Conservation (phyloP, 1,140 invertebrate species). For the Cydia fagiglandana region DNA sequence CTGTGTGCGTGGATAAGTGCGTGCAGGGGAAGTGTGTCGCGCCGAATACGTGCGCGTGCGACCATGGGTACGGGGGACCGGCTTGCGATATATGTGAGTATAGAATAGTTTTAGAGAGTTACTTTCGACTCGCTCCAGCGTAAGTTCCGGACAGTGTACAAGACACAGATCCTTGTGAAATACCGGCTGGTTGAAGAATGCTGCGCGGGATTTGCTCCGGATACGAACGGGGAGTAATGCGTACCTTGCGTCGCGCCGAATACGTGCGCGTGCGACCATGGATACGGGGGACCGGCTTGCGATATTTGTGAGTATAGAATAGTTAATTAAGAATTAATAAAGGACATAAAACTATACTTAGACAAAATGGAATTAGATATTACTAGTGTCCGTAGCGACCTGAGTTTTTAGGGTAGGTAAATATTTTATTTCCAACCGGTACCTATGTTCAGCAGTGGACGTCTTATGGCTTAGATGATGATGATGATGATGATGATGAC, state of each 20-base stretch:
- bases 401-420: no score
- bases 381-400: no score
- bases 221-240: conserved; percentile 82
- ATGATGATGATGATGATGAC: no score
- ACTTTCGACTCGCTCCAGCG: no score
- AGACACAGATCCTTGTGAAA: conserved; percentile 86
- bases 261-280: conserved; percentile 90
- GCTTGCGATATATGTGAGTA: conserved; percentile 92
- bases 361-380: no score
- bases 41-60: conserved; percentile 92
- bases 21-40: conserved; percentile 91
- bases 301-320: conserved; percentile 90
- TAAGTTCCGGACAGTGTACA: conserved; percentile 85
- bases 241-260: conserved; percentile 92
- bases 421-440: no score
- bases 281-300: conserved; percentile 93
- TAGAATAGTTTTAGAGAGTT: no score
- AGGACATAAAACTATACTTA: no score
- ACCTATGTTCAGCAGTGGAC: no score
- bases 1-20: conserved; percentile 90
- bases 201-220: conserved; percentile 86
- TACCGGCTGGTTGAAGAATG: conserved; percentile 89
- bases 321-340: no score
- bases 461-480: no score
- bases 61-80: conserved; percentile 92